Conservation (phyloP, 2,888 invertebrate genomes). For the Aspidiotus rigidus region DNA sequence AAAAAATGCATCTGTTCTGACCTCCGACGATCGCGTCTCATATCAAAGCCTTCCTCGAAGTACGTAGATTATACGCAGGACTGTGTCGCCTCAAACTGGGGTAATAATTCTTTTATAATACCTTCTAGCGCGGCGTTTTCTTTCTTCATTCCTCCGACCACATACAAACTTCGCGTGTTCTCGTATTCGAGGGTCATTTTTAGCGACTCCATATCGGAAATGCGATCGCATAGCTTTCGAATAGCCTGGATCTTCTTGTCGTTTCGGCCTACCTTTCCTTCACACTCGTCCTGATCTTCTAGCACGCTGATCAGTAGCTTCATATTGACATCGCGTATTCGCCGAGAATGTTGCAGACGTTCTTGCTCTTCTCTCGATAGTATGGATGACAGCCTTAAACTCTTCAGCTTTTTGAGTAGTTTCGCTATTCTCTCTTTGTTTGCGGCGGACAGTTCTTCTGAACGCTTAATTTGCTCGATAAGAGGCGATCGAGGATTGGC, state of each 20-base stretch:
- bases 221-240: slow-evolving; percentile 6
- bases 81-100: background rate
- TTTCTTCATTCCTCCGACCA: slow-evolving; percentile 17
- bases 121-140: slow-evolving; percentile 10
- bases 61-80: too few relatives aligned
- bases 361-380: slow-evolving; percentile 15
- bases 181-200: slow-evolving; percentile 24
- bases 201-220: slow-evolving; percentile 13
- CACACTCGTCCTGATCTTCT: background rate
- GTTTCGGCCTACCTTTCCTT: background rate
- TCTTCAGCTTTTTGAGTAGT: slow-evolving; percentile 1
- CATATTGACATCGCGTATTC: slow-evolving; percentile 15
- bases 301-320: slow-evolving; percentile 13
- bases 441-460: background rate
- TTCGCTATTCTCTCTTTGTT: slow-evolving; percentile 1
- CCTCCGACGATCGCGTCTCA: too few relatives aligned
- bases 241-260: slow-evolving; percentile 8
- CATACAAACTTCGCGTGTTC: slow-evolving; percentile 13
- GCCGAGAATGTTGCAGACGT: slow-evolving; percentile 10
- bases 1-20: too few relatives aligned
- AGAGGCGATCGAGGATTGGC: too few relatives aligned
- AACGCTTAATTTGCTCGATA: too few relatives aligned
- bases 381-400: slow-evolving; percentile 1
- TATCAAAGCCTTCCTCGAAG: too few relatives aligned
- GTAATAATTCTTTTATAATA: background rate